Base-by-base conservation (phyloP, 2,888 invertebrate genomes). In the Sphaerophoria rueppellii region DNA sequence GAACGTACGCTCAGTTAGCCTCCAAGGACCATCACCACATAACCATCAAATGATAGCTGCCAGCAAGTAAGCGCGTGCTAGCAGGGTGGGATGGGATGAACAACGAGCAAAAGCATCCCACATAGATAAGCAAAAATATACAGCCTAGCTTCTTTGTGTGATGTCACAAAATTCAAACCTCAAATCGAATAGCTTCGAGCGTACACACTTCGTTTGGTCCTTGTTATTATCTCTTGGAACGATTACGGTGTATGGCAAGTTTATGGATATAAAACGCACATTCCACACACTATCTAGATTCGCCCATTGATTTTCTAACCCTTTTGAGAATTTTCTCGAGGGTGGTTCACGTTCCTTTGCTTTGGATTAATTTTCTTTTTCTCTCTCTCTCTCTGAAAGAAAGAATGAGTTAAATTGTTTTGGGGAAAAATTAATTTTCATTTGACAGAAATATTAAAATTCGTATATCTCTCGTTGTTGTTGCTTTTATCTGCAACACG, bases 361-460 rank as follows among this genome's bases (percentile, higher is more conserved):
- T 32, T 55, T 57, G 57, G 6, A 40, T 37, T 48, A 7, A 55
- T 50, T 40, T 7, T 40, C 4, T 4, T 40, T 24, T 32, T 7
- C 58, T 32, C 58, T 48, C 24, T 1, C 24, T 24, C n/a, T n/a
- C n/a, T n/a, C n/a, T 24, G 24, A 24, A 43, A 43, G 6, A 43
- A 14, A 11, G 74, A 63, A 46, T 71, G 63, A 74, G 61, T 50
- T 82, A 67, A 85, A 86, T 72, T 87, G 79, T 86, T 87, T 87
- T 82, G 73, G 87, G 85, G 81, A 77, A 90, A 24, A 90, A 90
- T 91, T 91, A 90, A 90, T 90, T 91, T 90, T 85, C 87, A 88
- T 89, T 90, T 88, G 88, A 89, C 89, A 89, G 89, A 89, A 88
- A 90, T 91, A 90, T 89, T 89, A 88, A 88, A 89, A 89, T 71